Evolutionary conservation across 2,113 vertebrate genomes (phyloP), one percentile per base, ranked within the genome.

Genomic region (Fulica atra): DNA sequence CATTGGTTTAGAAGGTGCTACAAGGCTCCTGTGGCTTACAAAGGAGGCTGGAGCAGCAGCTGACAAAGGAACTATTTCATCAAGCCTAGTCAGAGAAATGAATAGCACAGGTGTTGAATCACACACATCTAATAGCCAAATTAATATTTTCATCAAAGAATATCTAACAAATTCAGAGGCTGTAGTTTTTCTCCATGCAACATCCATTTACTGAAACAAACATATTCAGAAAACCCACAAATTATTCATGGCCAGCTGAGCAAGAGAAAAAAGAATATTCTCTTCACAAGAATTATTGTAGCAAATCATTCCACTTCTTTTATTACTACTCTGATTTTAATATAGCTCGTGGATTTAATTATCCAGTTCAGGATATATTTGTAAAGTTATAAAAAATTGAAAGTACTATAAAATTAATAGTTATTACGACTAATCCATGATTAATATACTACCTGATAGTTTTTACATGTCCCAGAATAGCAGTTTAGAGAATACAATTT

Each of bases 291-390:
- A 95, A 53, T 88, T 76, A 81, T 56, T 81, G 61, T 74, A 92
- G 44, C n/a, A 92, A 86, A 88, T 79, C 4, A 10, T 92, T 74
- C 38, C 2, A 8, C 66, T 87, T 78, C 19, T 68, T 81, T 95
- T 84, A 86, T 93, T 93, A 36, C 31, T 79, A 44, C 59, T 85
- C 70, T 50, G 18, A 81, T 94, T 89, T 94, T 87, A 92, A 91
- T 92, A 91, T 36, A 94, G 44, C 65, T 89, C 12, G 7, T 94
- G 80, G 72, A 96, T 94, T 93, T 93, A 95, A 92, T 96, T 95
- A 93, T 23, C 61, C 70, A 86, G 35, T 44, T 83, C 71, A 81
- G 72, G 42, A 78, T 88, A 89, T 89, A 92, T 86, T 94, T 95
- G 60, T 92, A 93, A 93, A 93, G 65, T 92, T 93, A 90, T 84